Evolutionary conservation across 2,113 vertebrate genomes (phyloP).

Genomic region (Psittacula cyanocephala): DNA sequence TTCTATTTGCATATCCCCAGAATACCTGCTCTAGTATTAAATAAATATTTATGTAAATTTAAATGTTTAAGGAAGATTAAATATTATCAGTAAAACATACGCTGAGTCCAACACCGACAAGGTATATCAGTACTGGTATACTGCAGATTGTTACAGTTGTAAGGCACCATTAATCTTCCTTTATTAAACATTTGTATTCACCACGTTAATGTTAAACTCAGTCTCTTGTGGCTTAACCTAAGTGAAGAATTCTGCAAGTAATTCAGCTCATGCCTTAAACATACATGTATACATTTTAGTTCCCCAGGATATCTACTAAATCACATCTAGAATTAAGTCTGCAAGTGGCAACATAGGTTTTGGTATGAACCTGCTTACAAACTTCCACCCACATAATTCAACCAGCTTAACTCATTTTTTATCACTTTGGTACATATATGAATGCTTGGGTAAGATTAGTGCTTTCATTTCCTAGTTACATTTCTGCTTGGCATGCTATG

Average conservation of each 20-base stretch:
- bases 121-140: not conserved
- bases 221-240: not conserved
- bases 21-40: not conserved
- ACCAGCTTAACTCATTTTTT: not conserved
- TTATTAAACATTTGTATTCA: not conserved
- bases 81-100: not conserved
- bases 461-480: not conserved
- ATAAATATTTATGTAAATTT: not conserved
- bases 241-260: not conserved
- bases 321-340: not conserved
- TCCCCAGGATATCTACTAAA: not conserved
- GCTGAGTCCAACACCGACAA: not conserved
- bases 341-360: not conserved
- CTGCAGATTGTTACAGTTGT: not conserved
- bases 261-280: not conserved
- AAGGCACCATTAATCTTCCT: not conserved
- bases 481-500: not conserved
- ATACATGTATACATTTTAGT: not conserved
- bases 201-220: not conserved
- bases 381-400: not conserved
- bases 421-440: not conserved
- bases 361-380: not conserved
- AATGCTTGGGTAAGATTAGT: not conserved
- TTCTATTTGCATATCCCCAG: not conserved
- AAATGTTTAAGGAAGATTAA: not conserved